These are phyloP conservation scores for Pterobdella sp. DNA, from an alignment of 2,888 invertebrate genomes.

Conservation along the genomic window DNA sequence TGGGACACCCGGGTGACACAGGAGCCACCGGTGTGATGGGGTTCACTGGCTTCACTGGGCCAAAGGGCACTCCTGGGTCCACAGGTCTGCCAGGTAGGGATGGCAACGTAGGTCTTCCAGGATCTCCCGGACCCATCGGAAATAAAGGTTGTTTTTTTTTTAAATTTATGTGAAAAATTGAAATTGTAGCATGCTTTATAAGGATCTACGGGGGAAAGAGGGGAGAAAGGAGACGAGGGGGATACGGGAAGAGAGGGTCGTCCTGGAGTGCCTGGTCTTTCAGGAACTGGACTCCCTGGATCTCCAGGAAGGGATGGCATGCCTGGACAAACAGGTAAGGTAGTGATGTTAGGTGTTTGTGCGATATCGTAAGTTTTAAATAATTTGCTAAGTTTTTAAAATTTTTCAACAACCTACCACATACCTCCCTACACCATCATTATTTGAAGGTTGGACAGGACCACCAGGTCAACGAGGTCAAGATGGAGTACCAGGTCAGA, in stretches of 20 bases:
- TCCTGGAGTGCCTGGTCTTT: neutral
- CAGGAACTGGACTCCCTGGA: neutral
- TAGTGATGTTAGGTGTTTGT: too few species aligned
- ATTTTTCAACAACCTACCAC: too few species aligned
- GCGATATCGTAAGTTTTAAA: too few species aligned
- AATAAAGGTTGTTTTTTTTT: neutral
- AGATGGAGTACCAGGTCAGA: neutral
- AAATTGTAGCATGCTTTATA: neutral
- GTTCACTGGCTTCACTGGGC: slow-evolving; percentile 8
- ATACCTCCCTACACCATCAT: too few species aligned
- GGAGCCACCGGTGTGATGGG: slow-evolving; percentile 4
- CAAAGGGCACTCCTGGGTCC: neutral
- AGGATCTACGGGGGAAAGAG: neutral
- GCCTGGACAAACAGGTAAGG: neutral
- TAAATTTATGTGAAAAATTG: neutral
- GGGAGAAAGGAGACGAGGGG: neutral
- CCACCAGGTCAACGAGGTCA: neutral
- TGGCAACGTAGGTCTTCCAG: neutral
- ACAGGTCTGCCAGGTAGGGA: neutral
- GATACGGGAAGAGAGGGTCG: neutral
- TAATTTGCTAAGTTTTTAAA: too few species aligned
- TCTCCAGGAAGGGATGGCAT: slow-evolving; percentile 7
- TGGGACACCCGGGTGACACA: neutral
- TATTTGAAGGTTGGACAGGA: neutral
- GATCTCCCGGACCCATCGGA: neutral